phyloP scores from a whole-genome alignment of 2,797 vertebrate species.

The Lagorchestes hirsutus region DNA sequence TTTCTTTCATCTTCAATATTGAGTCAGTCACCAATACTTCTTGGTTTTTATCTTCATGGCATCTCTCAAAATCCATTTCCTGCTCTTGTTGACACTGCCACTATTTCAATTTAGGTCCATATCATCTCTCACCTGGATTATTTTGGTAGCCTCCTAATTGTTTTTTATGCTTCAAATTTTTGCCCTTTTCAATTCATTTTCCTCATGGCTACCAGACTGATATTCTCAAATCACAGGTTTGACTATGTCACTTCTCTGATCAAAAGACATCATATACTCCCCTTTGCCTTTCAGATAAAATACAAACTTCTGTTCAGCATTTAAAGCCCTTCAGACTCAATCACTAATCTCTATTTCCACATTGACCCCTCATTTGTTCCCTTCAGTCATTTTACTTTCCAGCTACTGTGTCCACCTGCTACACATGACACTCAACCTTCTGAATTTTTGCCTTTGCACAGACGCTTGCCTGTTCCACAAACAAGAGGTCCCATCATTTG shows the following conservation, averaged over 20 bases:
- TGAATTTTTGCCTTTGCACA: neutral
- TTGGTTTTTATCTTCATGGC: neutral
- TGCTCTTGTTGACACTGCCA: neutral
- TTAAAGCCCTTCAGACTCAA: neutral
- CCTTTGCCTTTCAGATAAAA: neutral
- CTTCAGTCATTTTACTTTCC: neutral
- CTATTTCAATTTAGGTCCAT: neutral
- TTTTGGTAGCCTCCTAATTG: neutral
- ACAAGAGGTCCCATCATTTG: neutral
- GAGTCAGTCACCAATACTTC: neutral
- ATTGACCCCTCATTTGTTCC: neutral
- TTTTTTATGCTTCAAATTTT: neutral
- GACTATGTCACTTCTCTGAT: neutral
- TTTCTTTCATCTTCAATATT: neutral
- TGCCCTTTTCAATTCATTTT: neutral
- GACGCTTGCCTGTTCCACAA: neutral
- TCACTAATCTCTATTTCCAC: neutral
- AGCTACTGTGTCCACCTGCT: neutral
- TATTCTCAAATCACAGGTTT: neutral
- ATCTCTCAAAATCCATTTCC: neutral
- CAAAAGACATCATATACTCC: neutral
- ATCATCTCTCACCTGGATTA: neutral
- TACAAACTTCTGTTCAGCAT: neutral
- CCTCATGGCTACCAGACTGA: neutral
- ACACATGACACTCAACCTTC: neutral